These are phyloP conservation scores for Aleiodes leptofemur DNA, from an alignment of 2,888 invertebrate genomes.

Conservation along the genomic window DNA sequence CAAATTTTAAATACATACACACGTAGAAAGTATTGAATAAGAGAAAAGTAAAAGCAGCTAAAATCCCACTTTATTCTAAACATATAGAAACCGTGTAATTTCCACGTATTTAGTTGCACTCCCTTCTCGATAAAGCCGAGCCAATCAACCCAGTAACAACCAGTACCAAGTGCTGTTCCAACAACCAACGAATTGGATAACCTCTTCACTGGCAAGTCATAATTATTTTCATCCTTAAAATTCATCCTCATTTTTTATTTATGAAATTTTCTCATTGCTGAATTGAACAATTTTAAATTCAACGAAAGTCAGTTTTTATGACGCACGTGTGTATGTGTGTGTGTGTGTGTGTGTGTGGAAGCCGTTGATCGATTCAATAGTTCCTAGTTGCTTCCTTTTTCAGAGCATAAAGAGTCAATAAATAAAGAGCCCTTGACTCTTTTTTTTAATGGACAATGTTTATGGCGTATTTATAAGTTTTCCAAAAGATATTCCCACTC, in stretches of 20 bases:
- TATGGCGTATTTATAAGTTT: background rate
- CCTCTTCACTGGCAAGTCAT: constrained; percentile 61
- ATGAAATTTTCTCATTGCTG: no score
- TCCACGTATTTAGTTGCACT: constrained; percentile 16
- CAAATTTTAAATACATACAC: background rate
- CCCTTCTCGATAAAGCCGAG: constrained; percentile 22
- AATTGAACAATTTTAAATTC: background rate
- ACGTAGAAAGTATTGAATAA: background rate
- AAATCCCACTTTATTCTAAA: background rate
- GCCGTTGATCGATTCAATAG: constrained; percentile 35
- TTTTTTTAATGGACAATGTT: background rate
- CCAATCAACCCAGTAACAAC: constrained; percentile 21
- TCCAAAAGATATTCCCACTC: background rate
- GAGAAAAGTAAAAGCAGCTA: background rate
- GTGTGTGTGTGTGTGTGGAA: no score
- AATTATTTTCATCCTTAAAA: constrained; percentile 22
- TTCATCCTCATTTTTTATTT: background rate
- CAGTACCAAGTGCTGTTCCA: constrained; percentile 46
- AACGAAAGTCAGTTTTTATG: no score
- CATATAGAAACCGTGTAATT: constrained; percentile 11
- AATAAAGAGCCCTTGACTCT: background rate
- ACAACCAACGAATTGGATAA: constrained; percentile 48
- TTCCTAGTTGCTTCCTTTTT: constrained; percentile 34
- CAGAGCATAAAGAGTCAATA: constrained; percentile 7
- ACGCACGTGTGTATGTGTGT: constrained; percentile 40